Evolutionary conservation across 1,140 invertebrate species (phyloP), one percentile per base, ranked within the genome.

Genomic region (Polyergus mexicanus): DNA sequence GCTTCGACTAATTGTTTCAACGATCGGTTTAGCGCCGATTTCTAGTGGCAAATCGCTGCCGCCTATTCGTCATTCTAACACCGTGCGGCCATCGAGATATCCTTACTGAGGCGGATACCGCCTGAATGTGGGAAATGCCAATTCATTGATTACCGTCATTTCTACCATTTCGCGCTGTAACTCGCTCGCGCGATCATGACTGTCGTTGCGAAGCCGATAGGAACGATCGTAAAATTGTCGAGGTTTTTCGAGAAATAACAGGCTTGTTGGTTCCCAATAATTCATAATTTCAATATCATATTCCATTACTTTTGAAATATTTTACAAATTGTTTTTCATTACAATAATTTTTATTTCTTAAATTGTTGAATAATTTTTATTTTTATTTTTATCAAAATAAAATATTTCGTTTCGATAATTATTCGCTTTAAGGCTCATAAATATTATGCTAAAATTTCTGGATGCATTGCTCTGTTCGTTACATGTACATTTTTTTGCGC

Each of bases 111-210:
- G 54, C 77, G 63, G 71, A 77, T 85, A 77, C 56, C 74, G 77
- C 38, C 77, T 74, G 41, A 83, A 91, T 91, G 89, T 91, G 85
- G 90, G 89, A 91, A 91, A 91, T 91, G 90, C 90, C 90, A 91
- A 91, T 91, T 91, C 88, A 87, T 91, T 91, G 90, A 91, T 91
- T 83, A 89, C 85, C 71, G 85, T 87, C 76, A 91, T 91, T 87
- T 91, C 84, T 84, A 44, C 81, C 41, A 72, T 89, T 85, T 74
- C 75, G 44, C 56, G 63, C 62, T 54, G 76, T 89, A 86, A 89
- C 68, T 88, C 76, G 86, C 75, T 69, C 60, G 74, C 71, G 74
- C 38, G 78, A 83, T 81, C 54, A 81, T 81, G 78, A 81, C 19
- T 22, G 38, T 60, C 77, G 51, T 81, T 60, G 78, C 38, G 25